Percentiles rank a stretch among this genome's conserved stretches.
phyloP scores from a whole-genome alignment of 2,113 vertebrate genomes.

The Phainopepla nitens region DNA sequence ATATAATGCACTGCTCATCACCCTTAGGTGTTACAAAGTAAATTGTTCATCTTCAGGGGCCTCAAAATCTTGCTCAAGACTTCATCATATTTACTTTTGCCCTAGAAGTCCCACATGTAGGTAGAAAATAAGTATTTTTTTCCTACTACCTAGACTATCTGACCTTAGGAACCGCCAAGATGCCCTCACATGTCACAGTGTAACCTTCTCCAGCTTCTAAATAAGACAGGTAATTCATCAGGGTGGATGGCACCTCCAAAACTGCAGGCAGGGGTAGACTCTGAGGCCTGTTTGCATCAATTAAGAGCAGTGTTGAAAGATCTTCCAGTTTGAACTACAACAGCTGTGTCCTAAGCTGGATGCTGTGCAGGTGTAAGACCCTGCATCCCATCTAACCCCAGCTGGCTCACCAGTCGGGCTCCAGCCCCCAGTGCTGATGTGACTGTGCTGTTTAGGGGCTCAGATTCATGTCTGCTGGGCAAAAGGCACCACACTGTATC shows the following conservation, averaged over 20 bases:
- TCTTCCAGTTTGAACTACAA: neutral
- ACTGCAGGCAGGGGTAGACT: neutral
- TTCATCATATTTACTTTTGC: neutral
- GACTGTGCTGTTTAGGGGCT: neutral
- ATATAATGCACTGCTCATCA: neutral
- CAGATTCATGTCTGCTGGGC: neutral
- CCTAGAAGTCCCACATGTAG: neutral
- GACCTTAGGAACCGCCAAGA: neutral
- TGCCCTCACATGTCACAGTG: neutral
- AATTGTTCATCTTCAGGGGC: neutral
- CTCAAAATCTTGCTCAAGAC: neutral
- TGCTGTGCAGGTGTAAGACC: neutral
- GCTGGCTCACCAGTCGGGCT: neutral
- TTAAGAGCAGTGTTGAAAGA: neutral
- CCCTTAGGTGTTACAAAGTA: neutral
- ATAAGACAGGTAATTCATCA: neutral
- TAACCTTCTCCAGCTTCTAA: neutral
- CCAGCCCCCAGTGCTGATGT: neutral
- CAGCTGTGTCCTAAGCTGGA: neutral
- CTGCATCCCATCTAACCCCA: neutral
- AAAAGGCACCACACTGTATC: rapidly evolving
- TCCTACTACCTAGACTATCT: neutral
- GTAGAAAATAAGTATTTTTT: neutral
- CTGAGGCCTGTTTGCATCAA: neutral
- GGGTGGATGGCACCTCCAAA: neutral